phyloP scores from a whole-genome alignment of 2,113 vertebrate species.

The Arothron firmamentum region DNA sequence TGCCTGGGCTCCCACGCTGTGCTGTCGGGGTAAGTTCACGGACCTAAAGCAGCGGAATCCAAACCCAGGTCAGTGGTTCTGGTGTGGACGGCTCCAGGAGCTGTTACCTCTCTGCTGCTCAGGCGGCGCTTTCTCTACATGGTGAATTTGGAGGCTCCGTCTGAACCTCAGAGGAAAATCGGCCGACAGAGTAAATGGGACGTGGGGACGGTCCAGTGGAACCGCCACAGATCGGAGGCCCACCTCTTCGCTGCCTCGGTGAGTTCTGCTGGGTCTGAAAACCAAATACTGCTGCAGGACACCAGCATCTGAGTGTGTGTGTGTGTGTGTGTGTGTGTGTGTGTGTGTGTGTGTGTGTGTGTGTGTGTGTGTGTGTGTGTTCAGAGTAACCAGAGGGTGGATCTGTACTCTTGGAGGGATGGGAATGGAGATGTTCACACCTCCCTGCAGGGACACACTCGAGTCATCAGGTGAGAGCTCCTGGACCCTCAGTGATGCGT shows the following conservation, averaged over 20 bases:
- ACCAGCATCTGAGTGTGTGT: not conserved
- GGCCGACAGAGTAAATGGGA: slow-evolving; percentile 98
- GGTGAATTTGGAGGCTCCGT: slow-evolving; percentile 88
- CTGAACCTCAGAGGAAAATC: slow-evolving; percentile 87
- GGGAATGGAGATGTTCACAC: slow-evolving; percentile 86
- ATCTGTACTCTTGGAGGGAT: slow-evolving; percentile 93
- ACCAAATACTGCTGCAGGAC: not conserved
- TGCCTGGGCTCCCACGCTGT: slow-evolving; percentile 91
- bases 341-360: slow-evolving; percentile 4
- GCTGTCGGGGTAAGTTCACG: slow-evolving; percentile 88
- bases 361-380: slow-evolving; percentile 27
- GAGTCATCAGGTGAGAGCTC: slow-evolving; percentile 89
- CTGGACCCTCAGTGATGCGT: not conserved
- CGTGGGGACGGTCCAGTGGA: slow-evolving; percentile 96
- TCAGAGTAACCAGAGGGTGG: slow-evolving; percentile 95
- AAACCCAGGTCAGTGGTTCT: too few species aligned
- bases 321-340: not conserved
- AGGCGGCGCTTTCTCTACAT: slow-evolving; percentile 94
- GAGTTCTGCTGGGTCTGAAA: slow-evolving; percentile 20
- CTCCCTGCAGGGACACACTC: slow-evolving; percentile 92
- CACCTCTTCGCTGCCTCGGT: slow-evolving; percentile 94
- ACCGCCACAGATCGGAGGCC: slow-evolving; percentile 83
- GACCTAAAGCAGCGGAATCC: too few species aligned
- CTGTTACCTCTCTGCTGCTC: not conserved
- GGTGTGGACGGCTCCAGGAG: too few species aligned